A percentile compares a stretch with the other conserved stretches of the same genome.
Evolutionary conservation across 2,888 invertebrate genomes (phyloP).

Genomic region (Lasioglossum morio): DNA sequence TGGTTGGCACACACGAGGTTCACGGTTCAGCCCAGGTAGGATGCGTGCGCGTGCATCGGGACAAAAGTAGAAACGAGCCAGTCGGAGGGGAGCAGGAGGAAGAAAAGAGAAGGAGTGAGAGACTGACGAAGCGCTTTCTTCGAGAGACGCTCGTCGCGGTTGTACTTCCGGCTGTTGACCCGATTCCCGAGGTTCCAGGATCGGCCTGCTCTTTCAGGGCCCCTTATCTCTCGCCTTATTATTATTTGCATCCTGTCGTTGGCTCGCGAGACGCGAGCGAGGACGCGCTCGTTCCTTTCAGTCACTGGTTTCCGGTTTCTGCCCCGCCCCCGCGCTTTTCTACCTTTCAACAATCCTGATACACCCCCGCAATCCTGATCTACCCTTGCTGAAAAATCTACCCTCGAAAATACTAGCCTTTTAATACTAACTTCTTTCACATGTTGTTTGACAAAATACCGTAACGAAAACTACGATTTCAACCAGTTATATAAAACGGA

Average conservation of each 20-base stretch:
- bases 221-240: slow-evolving; percentile 60
- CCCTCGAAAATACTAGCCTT: too few relatives aligned
- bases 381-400: not conserved
- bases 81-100: slow-evolving; percentile 39
- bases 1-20: slow-evolving; percentile 4
- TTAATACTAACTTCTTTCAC: too few relatives aligned
- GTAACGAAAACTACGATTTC: too few relatives aligned
- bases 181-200: slow-evolving; percentile 70
- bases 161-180: slow-evolving; percentile 73
- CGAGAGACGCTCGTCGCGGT: slow-evolving; percentile 57
- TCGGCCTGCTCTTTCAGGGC: slow-evolving; percentile 59
- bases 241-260: slow-evolving; percentile 61
- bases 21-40: not conserved
- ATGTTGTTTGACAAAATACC: too few relatives aligned
- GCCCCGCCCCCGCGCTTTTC: too few relatives aligned
- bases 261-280: slow-evolving; percentile 21
- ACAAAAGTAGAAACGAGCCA: slow-evolving; percentile 40
- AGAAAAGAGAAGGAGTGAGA: slow-evolving; percentile 6
- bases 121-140: slow-evolving; percentile 37
- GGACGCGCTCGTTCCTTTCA: not conserved
- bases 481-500: too few relatives aligned
- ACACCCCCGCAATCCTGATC: not conserved
- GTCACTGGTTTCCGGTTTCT: slow-evolving; percentile 8
- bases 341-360: not conserved
- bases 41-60: slow-evolving; percentile 8